Conservation (phyloP, 2,113 vertebrate genomes). For the Labeo catla region DNA sequence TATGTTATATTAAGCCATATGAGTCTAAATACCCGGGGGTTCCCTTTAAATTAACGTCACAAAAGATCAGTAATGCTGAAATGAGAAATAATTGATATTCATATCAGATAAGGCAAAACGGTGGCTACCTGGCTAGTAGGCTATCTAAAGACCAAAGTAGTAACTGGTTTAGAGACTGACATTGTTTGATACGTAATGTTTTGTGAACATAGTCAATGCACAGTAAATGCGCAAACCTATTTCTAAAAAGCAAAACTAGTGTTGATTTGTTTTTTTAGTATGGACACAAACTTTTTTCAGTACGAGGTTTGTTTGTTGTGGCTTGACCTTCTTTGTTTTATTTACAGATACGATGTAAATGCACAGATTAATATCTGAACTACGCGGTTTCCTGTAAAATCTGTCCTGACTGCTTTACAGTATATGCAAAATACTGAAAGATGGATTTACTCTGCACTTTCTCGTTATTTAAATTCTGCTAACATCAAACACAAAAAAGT, state of each 20-base stretch:
- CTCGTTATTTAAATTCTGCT: no score
- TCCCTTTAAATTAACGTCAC: not conserved
- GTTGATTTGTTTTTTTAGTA: not conserved
- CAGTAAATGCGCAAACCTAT: not conserved
- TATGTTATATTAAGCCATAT: no score
- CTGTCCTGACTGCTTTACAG: not conserved
- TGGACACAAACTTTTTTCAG: not conserved
- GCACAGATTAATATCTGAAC: not conserved
- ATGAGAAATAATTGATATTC: not conserved
- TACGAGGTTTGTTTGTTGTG: not conserved
- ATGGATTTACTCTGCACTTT: not conserved
- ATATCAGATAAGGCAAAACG: not conserved
- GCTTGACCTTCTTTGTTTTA: not conserved
- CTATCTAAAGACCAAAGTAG: not conserved
- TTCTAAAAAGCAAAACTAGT: not conserved
- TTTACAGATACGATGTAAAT: not conserved
- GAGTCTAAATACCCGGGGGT: not conserved
- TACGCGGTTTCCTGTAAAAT: not conserved
- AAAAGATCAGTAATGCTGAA: not conserved
- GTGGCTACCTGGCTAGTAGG: not conserved
- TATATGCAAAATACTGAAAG: not conserved
- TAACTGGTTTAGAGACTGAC: not conserved
- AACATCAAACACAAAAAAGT: not conserved
- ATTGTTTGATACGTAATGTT: not conserved
- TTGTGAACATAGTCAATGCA: not conserved